Percentiles rank a stretch among this genome's conserved stretches.
Evolutionary conservation across 2,113 vertebrate species (phyloP).

Genomic region (Ammodytes marinus): DNA sequence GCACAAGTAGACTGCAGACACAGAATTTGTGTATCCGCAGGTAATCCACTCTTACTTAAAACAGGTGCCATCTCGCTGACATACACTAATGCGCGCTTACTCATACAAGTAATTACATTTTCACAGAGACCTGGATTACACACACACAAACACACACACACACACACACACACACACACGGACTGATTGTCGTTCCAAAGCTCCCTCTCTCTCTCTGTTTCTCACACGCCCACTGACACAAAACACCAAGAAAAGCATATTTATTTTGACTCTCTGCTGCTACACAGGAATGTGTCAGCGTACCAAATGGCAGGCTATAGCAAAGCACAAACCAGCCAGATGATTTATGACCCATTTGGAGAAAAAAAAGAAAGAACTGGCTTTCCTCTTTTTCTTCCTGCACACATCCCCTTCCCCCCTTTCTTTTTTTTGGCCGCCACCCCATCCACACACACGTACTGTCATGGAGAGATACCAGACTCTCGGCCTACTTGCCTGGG

Average conservation of each 20-base stretch:
- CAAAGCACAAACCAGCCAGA: conserved; percentile 64
- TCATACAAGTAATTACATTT: conserved; percentile 83
- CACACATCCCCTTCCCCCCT: not conserved
- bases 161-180: conserved; percentile 6
- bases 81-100: conserved; percentile 77
- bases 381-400: conserved; percentile 31
- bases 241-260: conserved; percentile 70
- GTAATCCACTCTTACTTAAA: conserved; percentile 77
- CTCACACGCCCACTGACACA: conserved; percentile 69
- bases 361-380: conserved; percentile 34
- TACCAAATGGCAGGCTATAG: conserved; percentile 77
- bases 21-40: conserved; percentile 61
- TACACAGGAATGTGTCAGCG: conserved; percentile 74
- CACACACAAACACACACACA: conserved; percentile 25
- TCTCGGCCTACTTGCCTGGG: conserved; percentile 74
- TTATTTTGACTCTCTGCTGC: conserved; percentile 78
- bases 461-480: conserved; percentile 60
- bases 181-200: conserved; percentile 62
- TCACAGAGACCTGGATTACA: conserved; percentile 72
- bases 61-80: conserved; percentile 74
- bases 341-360: conserved; percentile 77
- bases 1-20: conserved; percentile 49
- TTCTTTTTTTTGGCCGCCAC: not conserved
- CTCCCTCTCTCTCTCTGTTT: conserved; percentile 46
- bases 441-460: conserved; percentile 34